phyloP scores from a whole-genome alignment of 1,140 invertebrate genomes.

The Tetramorium parvispinum region DNA sequence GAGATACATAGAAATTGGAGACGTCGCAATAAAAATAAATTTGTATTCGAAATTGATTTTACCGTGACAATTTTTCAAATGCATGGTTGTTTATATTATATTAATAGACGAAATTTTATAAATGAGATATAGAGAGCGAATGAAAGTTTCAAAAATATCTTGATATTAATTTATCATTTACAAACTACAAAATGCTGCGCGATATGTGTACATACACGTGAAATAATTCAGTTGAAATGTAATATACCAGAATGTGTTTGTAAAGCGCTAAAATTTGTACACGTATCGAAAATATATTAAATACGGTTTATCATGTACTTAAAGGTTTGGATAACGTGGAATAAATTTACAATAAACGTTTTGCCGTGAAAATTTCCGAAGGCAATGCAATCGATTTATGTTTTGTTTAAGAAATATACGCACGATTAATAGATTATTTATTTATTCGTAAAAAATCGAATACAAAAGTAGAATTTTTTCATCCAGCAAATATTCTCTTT shows the following conservation, averaged over 20 bases:
- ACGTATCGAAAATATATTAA: slow-evolving; percentile 14
- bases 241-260: background rate
- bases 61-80: background rate
- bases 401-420: background rate
- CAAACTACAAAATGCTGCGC: background rate
- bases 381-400: background rate
- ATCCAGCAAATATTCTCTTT: background rate
- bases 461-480: background rate
- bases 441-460: background rate
- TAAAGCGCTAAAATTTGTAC: background rate
- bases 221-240: background rate
- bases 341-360: background rate
- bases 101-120: background rate
- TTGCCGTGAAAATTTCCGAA: background rate
- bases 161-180: background rate
- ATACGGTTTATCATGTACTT: background rate
- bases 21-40: background rate
- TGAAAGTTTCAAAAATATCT: background rate
- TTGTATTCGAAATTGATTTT: background rate
- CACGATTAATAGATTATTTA: background rate
- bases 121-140: background rate
- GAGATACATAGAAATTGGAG: background rate
- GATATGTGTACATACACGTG: background rate
- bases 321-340: background rate
- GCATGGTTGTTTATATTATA: background rate